Base-by-base conservation (phyloP, 2,113 vertebrate genomes). In the Brienomyrus brachyistius region DNA sequence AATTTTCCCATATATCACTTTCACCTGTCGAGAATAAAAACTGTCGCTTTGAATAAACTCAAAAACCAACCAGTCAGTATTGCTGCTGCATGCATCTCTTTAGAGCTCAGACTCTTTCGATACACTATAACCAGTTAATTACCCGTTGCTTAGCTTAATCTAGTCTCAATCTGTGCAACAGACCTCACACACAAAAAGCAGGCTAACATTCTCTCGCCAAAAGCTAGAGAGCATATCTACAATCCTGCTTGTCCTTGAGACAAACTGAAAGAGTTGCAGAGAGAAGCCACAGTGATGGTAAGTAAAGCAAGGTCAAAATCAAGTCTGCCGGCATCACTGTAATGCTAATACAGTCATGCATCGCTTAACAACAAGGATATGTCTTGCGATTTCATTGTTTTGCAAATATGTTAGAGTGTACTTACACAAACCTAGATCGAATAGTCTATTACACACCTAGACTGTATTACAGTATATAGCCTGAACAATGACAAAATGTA, bases 1-100 rank as follows among this genome's bases (percentile, higher is more conserved):
- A 7, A 45, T 74, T 51, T 91, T 91, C 91, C 92, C 92, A 93
- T 91, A 91, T 27, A 90, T 92, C 93, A 91, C 91, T 84, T 51
- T 50, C 48, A 50, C n/a, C 83, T 85, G 40, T 40, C 40, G 10
- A 50, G 45, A 31, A 17, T 27, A 51, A n/a, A 50, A 51, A 84
- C 45, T 83, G 83, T 51, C 83, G 3, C 13, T 86, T 86, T 51
- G 19, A n/a, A 51, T n/a, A 50, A 51, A 31, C 23, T 51, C 83
- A 86, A 23, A 31, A 45, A 84, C 23, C 40, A 56, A 51, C 50
- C 50, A 86, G 4, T 35, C 85, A 56, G 47, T 86, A 11, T 52
- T 31, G 5, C n/a, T 40, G 11, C 31, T 35, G 23, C 23, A 11
- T 84, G 51, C 51, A 54, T 31, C 21, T 54, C 83, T 51, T 27